Conservation (phyloP, 2,888 invertebrate species). For the Petrolisthes cinctipes region DNA sequence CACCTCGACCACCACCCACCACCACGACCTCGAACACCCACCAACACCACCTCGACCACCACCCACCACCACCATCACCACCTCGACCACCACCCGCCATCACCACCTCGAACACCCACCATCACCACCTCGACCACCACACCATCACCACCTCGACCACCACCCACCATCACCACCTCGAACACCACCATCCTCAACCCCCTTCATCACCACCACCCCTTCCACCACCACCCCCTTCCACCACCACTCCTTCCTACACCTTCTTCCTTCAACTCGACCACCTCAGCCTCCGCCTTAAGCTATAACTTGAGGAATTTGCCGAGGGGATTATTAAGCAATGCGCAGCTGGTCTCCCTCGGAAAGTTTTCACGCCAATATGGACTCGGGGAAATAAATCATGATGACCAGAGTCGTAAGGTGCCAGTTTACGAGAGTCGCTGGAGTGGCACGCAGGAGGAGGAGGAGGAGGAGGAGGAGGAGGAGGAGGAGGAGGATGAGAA, state of each 20-base stretch:
- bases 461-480: background rate
- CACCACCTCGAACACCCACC: background rate
- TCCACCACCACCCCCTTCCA: background rate
- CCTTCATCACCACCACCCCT: background rate
- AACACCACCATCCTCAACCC: background rate
- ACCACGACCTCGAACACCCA: background rate
- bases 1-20: background rate
- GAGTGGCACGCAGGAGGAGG: background rate
- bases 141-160: background rate
- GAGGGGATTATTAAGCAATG: slow-evolving; percentile 16
- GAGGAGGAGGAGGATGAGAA: background rate
- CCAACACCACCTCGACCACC: background rate
- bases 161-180: background rate
- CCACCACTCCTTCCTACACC: background rate
- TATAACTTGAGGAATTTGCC: slow-evolving; percentile 19
- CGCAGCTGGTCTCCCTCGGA: slow-evolving; percentile 20
- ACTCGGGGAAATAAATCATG: slow-evolving; percentile 44
- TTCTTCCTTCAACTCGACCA: too few species aligned
- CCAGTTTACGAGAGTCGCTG: slow-evolving; percentile 13
- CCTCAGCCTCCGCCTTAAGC: background rate
- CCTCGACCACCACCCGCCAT: background rate
- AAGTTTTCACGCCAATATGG: slow-evolving; percentile 49
- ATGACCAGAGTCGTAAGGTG: slow-evolving; percentile 39
- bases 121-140: background rate
- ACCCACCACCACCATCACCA: background rate